phyloP scores from a whole-genome alignment of 1,140 invertebrate genomes.

The Helicoverpa zea region DNA sequence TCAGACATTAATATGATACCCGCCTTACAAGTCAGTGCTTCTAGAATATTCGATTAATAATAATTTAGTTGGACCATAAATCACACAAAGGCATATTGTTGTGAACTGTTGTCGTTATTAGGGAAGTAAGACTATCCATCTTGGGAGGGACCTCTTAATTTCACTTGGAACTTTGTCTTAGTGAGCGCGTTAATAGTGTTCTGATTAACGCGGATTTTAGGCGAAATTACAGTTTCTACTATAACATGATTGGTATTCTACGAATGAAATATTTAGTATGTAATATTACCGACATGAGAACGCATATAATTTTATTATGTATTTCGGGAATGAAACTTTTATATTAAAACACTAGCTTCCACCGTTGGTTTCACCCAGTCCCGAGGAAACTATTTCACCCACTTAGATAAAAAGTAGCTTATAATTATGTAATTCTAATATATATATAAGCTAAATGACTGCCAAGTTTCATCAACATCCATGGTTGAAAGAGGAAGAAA shows the following conservation, averaged over 20 bases:
- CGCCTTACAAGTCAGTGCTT: not conserved
- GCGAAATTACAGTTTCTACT: not conserved
- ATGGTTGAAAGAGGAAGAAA: too few species aligned
- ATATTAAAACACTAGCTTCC: too few species aligned
- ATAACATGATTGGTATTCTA: not conserved
- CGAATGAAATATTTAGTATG: too few species aligned
- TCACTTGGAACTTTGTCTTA: not conserved
- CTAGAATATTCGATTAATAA: not conserved
- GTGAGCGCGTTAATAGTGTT: not conserved
- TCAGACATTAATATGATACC: too few species aligned
- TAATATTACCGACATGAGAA: not conserved
- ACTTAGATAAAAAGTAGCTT: too few species aligned
- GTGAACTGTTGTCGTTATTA: not conserved
- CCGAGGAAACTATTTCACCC: too few species aligned
- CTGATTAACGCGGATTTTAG: not conserved
- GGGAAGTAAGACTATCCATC: slow-evolving; percentile 4
- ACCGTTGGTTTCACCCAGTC: too few species aligned
- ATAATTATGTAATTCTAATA: too few species aligned
- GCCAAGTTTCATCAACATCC: too few species aligned
- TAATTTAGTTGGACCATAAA: not conserved
- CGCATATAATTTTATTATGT: too few species aligned
- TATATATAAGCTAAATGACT: too few species aligned
- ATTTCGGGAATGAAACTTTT: too few species aligned
- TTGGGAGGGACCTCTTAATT: not conserved
- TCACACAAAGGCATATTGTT: slow-evolving; percentile 7